phyloP scores from a whole-genome alignment of 2,113 vertebrate genomes.

The Chionodraco myersi region DNA sequence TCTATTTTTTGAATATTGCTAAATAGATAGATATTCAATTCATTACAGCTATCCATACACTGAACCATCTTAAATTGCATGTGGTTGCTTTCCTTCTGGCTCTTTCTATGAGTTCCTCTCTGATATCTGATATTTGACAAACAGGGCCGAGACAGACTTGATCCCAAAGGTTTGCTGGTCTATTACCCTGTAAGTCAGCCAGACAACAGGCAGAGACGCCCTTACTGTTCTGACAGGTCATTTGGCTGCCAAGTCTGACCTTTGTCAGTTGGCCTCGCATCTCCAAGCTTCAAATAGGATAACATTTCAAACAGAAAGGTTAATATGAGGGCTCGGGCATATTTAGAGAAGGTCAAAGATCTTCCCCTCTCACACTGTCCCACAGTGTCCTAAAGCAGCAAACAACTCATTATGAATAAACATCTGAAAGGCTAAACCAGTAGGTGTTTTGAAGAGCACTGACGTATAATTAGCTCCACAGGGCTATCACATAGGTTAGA shows the following conservation, averaged over 20 bases:
- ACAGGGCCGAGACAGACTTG: not conserved
- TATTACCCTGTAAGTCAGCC: conserved; percentile 8
- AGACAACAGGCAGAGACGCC: conserved; percentile 26
- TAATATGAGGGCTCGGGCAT: conserved; percentile 66
- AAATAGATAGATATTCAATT: not conserved
- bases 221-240: conserved; percentile 59
- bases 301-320: conserved; percentile 83
- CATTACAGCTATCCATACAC: not conserved
- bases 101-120: not conserved
- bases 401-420: conserved; percentile 32
- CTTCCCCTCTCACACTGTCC: not conserved
- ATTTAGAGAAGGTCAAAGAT: conserved; percentile 78
- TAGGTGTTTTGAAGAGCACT: not conserved
- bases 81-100: conserved; percentile 45
- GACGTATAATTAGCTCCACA: conserved; percentile 31
- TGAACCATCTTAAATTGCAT: not conserved
- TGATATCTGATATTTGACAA: not conserved
- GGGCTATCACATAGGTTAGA: not conserved
- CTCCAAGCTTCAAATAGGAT: conserved; percentile 59
- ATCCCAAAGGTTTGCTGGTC: conserved; percentile 36
- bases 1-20: not conserved
- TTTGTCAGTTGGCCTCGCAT: conserved; percentile 69
- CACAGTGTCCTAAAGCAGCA: conserved; percentile 14
- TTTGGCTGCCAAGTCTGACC: conserved; percentile 73
- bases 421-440: conserved; percentile 22